Percentiles rank a stretch among this genome's conserved stretches.
Conservation (phyloP, 2,797 vertebrate species). For the Erpetoichthys calabaricus region DNA sequence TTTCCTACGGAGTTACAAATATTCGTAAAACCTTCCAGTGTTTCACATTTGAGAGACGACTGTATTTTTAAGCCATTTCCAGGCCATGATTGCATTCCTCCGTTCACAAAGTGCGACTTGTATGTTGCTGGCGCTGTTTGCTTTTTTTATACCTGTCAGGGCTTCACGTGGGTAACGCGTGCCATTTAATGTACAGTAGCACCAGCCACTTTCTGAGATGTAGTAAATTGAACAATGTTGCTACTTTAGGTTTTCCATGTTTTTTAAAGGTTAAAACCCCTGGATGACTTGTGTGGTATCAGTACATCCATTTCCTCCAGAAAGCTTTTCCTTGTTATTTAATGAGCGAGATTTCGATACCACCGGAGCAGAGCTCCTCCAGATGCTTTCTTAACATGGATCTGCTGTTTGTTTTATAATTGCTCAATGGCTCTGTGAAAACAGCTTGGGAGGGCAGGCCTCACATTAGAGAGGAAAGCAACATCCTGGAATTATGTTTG, state of each 20-base stretch:
- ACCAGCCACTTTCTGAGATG: too few species aligned
- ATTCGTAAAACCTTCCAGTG: too few species aligned
- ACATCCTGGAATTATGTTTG: constrained; percentile 31
- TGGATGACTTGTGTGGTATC: constrained; percentile 19
- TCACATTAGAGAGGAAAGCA: constrained; percentile 20
- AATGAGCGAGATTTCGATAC: constrained; percentile 3
- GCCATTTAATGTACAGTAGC: too few species aligned
- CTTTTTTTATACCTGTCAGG: too few species aligned
- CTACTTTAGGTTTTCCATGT: constrained; percentile 11
- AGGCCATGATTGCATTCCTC: too few species aligned
- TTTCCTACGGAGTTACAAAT: too few species aligned
- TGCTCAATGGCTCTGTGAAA: constrained; percentile 23
- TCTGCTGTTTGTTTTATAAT: constrained; percentile 28
- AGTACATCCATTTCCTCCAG: constrained; percentile 17
- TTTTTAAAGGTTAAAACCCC: constrained; percentile 12
- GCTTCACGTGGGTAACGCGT: too few species aligned
- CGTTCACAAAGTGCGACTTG: too few species aligned
- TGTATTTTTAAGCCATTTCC: too few species aligned
- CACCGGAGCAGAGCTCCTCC: constrained; percentile 6
- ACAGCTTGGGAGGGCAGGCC: constrained; percentile 23
- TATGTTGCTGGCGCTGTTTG: too few species aligned
- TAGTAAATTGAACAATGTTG: too few species aligned
- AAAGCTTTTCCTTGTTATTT: constrained; percentile 1
- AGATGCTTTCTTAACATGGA: constrained; percentile 19
- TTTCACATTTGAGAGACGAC: too few species aligned